These are phyloP conservation scores for Hipposideros armiger DNA, from an alignment of 2,113 vertebrate genomes.

Conservation along the genomic window DNA sequence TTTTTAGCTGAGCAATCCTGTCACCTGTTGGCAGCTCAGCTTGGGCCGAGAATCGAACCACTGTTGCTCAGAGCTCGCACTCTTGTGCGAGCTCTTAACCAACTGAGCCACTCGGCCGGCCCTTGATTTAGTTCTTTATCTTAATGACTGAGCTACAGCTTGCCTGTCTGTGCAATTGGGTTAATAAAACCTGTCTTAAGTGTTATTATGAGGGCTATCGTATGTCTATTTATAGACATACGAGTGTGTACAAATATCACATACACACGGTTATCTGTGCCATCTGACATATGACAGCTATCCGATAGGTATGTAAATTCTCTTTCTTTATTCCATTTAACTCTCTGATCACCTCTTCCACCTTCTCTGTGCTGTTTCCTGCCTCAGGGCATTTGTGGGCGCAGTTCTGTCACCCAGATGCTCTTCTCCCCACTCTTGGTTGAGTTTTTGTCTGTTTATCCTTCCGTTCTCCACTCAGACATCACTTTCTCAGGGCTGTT, in stretches of 20 bases:
- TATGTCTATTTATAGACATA: neutral
- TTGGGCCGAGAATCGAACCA: no score
- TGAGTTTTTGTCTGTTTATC: neutral
- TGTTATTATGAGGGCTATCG: neutral
- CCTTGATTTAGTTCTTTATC: neutral
- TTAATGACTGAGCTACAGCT: neutral
- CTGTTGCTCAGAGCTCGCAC: no score
- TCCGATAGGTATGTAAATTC: neutral
- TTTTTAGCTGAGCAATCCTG: no score
- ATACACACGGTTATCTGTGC: rapidly evolving
- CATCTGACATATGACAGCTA: neutral
- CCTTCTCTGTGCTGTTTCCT: neutral
- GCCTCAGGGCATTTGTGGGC: neutral
- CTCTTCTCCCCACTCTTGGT: no score
- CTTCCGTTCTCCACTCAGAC: neutral
- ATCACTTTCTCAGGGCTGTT: neutral
- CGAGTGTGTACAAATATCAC: no score
- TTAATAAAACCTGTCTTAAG: neutral
- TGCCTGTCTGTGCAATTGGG: neutral
- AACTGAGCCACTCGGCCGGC: no score
- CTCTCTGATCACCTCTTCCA: neutral
- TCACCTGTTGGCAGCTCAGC: no score
- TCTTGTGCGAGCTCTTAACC: no score
- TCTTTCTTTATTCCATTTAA: neutral
- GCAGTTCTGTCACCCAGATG: no score